Evolutionary conservation across 2,888 invertebrate genomes (phyloP), one percentile per base, ranked within the genome.

Genomic region (Drosophila diplacantha): DNA sequence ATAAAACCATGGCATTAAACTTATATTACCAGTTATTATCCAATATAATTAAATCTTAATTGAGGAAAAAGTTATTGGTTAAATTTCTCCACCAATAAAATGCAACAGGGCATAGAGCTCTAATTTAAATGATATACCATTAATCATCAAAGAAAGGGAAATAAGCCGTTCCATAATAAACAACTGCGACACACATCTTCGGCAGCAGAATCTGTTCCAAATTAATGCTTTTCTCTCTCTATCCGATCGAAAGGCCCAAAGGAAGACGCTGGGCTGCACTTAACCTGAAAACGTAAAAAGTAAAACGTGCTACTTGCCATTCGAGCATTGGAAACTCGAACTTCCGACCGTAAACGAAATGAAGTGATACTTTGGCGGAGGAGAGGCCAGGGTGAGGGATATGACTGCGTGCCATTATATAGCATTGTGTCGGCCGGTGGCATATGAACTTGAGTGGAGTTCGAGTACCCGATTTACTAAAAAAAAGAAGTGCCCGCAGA

Each of bases 401-500:
- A 75, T 69, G 72, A 73, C 80, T 78, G 74, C 74, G 73, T 82
- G 75, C 80, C 80, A 82, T 63, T 71, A 75, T 34, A 39, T 50
- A 43, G 49, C 50, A 59, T 50, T 59, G 49, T 59, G 49, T 32
- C 22, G 37, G 51, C 38, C 39, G 50, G 74, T 72, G 80, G 75
- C 74, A 81, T 80, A 82, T 81, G 82, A 82, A 82, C 80, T 82
- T 81, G 71, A 79, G 55, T 73, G 66, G 67, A 66, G 56, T 51
- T 34, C 59, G 50, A 47, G 52, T 65, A 49, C 41, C 66, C 49
- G 52, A 55, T 35, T 57, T 53, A 44, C 68, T 56, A 56, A 66
- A 64, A 37, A 47, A 43, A 29, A 39, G 14, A 39, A 14, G 26
- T 22, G 14, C 35, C 37, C 37, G 49, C 22, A 62, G 61, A 71